A percentile compares a stretch with the other conserved stretches of the same genome.
These are phyloP conservation scores for Wasmannia auropunctata DNA, from an alignment of 1,140 invertebrate genomes.

Conservation along the genomic window DNA sequence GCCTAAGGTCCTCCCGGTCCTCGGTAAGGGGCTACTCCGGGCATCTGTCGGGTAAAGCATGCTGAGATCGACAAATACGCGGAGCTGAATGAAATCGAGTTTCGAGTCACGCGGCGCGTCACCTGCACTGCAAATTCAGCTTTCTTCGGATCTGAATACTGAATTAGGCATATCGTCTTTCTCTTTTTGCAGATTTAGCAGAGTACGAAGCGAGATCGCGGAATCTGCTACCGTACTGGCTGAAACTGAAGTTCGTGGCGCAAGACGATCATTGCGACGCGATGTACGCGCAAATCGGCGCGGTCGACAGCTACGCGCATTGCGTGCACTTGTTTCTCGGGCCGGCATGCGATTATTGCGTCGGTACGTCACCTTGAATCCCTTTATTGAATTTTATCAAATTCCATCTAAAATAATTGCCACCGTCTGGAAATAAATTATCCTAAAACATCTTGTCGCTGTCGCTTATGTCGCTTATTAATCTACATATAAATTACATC, in stretches of 20 bases:
- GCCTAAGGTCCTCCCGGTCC: conserved; percentile 78
- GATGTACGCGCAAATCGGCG: conserved; percentile 88
- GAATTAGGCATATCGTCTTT: background rate
- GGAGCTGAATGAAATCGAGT: background rate
- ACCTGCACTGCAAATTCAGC: background rate
- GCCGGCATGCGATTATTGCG: conserved; percentile 90
- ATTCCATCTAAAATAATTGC: background rate
- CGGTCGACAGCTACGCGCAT: conserved; percentile 88
- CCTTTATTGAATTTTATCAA: background rate
- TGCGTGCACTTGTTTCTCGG: conserved; percentile 91
- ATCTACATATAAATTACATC: conserved; percentile 4
- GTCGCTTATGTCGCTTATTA: background rate
- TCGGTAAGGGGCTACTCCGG: conserved; percentile 72
- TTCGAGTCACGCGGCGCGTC: background rate
- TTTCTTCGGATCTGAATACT: background rate
- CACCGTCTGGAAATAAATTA: background rate
- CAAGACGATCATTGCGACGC: conserved; percentile 90
- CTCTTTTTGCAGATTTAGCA: conserved; percentile 84
- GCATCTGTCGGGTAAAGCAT: background rate
- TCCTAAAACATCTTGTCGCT: background rate
- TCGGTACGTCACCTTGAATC: conserved; percentile 86
- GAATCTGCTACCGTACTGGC: conserved; percentile 85
- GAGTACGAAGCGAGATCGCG: conserved; percentile 83
- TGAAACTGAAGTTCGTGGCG: conserved; percentile 86
- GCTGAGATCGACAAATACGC: background rate